Evolutionary conservation across 2,888 invertebrate genomes (phyloP).

Genomic region (Acronicta leporina): DNA sequence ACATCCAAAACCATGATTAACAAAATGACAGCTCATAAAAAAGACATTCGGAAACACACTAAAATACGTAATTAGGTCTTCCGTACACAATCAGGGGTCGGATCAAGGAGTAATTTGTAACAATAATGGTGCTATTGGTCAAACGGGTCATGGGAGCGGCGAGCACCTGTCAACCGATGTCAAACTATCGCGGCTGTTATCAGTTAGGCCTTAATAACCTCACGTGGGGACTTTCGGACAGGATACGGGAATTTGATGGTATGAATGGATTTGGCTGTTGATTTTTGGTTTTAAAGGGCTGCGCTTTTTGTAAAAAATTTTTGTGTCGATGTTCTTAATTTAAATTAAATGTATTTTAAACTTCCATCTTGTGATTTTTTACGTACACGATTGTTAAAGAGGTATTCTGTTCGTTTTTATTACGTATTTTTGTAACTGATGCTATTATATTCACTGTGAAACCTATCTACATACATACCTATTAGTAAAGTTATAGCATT

Average conservation of each 20-base stretch:
- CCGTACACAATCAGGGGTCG: conserved; percentile 70
- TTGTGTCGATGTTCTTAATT: neutral
- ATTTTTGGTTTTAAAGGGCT: conserved; percentile 30
- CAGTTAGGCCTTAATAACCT: conserved; percentile 71
- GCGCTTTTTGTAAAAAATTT: neutral
- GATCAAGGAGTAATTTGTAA: conserved; percentile 78
- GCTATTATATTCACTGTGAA: too few species aligned
- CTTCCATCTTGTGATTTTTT: too few species aligned
- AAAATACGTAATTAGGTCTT: conserved; percentile 67
- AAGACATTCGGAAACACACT: conserved; percentile 50
- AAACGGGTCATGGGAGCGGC: conserved; percentile 75
- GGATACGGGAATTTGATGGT: conserved; percentile 54
- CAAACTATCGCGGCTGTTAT: conserved; percentile 71
- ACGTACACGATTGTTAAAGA: too few species aligned
- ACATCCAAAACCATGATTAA: conserved; percentile 29
- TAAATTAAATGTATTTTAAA: neutral
- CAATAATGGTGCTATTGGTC: conserved; percentile 77
- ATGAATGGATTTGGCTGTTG: conserved; percentile 39
- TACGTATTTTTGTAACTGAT: too few species aligned
- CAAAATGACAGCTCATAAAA: conserved; percentile 44
- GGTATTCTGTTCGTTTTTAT: too few species aligned
- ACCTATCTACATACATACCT: too few species aligned
- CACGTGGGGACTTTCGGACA: conserved; percentile 59
- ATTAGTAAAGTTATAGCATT: too few species aligned
- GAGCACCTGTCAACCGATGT: conserved; percentile 78